phyloP scores from a whole-genome alignment of 2,888 invertebrate genomes.

The Chydorus sphaericus region DNA sequence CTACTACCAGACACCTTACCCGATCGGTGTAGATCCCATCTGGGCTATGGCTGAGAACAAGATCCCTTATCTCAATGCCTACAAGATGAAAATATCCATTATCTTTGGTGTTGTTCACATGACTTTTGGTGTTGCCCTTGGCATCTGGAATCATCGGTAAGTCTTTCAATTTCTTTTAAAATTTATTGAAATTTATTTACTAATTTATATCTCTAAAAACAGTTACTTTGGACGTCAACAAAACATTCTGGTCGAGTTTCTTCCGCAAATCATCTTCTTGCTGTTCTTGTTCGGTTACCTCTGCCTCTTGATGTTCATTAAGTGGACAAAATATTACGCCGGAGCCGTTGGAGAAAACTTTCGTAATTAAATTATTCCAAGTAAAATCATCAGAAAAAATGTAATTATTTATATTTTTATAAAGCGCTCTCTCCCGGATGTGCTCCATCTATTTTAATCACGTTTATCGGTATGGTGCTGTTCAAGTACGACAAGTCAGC shows the following conservation, averaged over 20 bases:
- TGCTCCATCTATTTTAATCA: conserved; percentile 95
- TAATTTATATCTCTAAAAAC: not conserved
- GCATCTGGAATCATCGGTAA: conserved; percentile 57
- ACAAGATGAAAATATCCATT: conserved; percentile 92
- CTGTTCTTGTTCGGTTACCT: conserved; percentile 87
- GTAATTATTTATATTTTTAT: not conserved
- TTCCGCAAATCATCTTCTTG: conserved; percentile 88
- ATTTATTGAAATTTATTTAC: not conserved
- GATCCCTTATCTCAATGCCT: conserved; percentile 77
- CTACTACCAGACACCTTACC: conserved; percentile 28
- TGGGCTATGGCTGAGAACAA: conserved; percentile 57
- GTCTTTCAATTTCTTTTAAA: not conserved
- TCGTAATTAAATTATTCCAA: not conserved
- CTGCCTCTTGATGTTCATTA: conserved; percentile 84
- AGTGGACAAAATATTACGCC: conserved; percentile 63
- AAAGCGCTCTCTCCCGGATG: conserved; percentile 38
- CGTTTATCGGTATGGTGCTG: conserved; percentile 97
- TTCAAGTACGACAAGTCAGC: conserved; percentile 40
- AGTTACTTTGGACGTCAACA: conserved; percentile 59
- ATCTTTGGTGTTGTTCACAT: conserved; percentile 95
- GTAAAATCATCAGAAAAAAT: not conserved
- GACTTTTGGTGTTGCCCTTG: conserved; percentile 84
- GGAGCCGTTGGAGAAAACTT: not conserved
- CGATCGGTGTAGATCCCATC: conserved; percentile 40
- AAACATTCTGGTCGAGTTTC: conserved; percentile 79